Conservation (phyloP, 1,140 invertebrate species). For the Ostrea denselamellosa region DNA sequence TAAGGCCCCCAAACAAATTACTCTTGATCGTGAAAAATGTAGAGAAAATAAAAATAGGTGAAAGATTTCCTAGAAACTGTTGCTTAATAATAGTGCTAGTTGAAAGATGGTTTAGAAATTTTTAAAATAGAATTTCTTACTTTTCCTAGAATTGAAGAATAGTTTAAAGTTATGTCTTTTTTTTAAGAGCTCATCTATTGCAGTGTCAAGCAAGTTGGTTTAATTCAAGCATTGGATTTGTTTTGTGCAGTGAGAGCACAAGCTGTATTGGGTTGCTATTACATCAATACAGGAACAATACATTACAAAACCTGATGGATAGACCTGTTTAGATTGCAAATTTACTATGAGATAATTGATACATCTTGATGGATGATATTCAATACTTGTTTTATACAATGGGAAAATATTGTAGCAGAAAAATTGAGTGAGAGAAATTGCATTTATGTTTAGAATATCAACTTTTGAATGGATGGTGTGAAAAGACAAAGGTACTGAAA, state of each 20-base stretch:
- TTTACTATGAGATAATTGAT: not conserved
- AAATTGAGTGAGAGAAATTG: not conserved
- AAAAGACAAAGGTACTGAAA: not conserved
- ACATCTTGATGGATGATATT: not conserved
- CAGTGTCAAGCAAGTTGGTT: not conserved
- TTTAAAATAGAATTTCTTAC: too few relatives aligned
- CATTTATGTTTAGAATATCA: not conserved
- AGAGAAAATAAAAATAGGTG: too few relatives aligned
- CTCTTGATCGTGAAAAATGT: too few relatives aligned
- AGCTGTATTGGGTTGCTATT: not conserved
- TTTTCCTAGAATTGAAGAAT: too few relatives aligned
- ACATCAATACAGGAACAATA: conserved; percentile 24
- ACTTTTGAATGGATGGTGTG: not conserved
- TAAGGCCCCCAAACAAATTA: too few relatives aligned
- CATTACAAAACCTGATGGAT: not conserved
- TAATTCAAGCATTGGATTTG: not conserved
- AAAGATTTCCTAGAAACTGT: too few relatives aligned
- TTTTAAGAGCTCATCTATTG: not conserved
- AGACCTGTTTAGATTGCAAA: not conserved
- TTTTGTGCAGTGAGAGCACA: not conserved
- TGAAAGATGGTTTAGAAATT: too few relatives aligned
- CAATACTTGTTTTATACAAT: not conserved
- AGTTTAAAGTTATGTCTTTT: too few relatives aligned
- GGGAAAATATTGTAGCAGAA: not conserved
- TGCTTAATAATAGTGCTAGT: too few relatives aligned